Conservation (phyloP, 2,113 vertebrate species). For the Xiphias gladius region DNA sequence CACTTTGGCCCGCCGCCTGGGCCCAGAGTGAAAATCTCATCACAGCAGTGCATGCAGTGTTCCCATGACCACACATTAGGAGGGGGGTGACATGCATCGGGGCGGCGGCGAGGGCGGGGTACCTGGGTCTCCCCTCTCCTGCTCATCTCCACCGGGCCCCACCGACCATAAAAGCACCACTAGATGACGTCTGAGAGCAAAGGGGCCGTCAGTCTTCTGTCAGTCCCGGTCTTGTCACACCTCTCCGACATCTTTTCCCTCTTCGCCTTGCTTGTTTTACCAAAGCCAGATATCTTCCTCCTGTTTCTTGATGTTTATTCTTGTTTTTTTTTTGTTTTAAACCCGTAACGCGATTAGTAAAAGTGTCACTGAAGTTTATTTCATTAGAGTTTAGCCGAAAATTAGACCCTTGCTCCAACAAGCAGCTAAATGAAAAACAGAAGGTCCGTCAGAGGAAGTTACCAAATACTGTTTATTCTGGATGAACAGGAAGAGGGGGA, state of each 20-base stretch:
- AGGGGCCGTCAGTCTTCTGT: neutral
- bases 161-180: neutral
- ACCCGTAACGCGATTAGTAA: slow-evolving; percentile 8
- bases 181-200: neutral
- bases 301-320: neutral
- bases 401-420: no score
- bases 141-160: neutral
- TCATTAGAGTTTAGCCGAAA: neutral
- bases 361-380: neutral
- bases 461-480: neutral
- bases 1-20: neutral
- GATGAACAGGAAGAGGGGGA: neutral
- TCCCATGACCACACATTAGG: slow-evolving; percentile 21
- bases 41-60: neutral
- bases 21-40: slow-evolving; percentile 12
- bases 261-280: neutral
- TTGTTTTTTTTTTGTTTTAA: neutral
- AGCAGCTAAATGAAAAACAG: slow-evolving; percentile 17
- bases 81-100: slow-evolving; percentile 9
- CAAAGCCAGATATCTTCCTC: neutral
- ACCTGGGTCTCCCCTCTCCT: neutral
- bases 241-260: no score
- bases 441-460: neutral
- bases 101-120: neutral
- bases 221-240: neutral